Percentiles rank a stretch among this genome's conserved stretches.
phyloP scores from a whole-genome alignment of 2,113 vertebrate species.

The Eudyptes chrysolophus region DNA sequence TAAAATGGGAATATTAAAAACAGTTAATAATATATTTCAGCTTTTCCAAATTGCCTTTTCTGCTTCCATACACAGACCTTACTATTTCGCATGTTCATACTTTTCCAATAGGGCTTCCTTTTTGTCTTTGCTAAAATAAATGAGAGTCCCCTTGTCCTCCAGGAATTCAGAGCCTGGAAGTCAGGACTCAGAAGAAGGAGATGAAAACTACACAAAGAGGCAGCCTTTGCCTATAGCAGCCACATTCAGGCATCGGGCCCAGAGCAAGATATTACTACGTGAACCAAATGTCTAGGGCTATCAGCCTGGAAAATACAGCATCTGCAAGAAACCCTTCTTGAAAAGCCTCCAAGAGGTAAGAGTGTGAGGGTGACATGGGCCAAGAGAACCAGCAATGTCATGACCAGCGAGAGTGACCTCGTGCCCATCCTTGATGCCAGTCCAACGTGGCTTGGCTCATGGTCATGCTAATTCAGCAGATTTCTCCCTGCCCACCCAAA shows the following conservation, averaged over 20 bases:
- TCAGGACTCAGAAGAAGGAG: neutral
- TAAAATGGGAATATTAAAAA: neutral
- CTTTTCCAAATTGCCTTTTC: neutral
- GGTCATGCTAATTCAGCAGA: neutral
- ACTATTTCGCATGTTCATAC: neutral
- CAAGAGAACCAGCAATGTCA: neutral
- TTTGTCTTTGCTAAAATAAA: neutral
- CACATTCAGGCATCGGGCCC: neutral
- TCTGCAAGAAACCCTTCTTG: neutral
- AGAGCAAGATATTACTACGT: neutral
- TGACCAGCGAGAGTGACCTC: neutral
- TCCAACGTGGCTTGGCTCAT: fast-evolving
- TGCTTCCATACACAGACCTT: neutral
- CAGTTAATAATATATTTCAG: neutral
- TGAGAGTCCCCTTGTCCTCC: neutral
- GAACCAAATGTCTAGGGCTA: neutral
- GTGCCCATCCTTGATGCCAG: neutral
- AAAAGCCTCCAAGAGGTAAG: neutral
- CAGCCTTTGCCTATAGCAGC: neutral
- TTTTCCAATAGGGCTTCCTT: neutral
- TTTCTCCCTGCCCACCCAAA: neutral
- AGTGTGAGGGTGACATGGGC: fast-evolving
- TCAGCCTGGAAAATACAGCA: neutral
- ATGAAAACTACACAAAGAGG: neutral
- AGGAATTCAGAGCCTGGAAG: neutral